These are phyloP conservation scores for Mesochorus sp. DNA, from an alignment of 2,888 invertebrate genomes.

Conservation along the genomic window DNA sequence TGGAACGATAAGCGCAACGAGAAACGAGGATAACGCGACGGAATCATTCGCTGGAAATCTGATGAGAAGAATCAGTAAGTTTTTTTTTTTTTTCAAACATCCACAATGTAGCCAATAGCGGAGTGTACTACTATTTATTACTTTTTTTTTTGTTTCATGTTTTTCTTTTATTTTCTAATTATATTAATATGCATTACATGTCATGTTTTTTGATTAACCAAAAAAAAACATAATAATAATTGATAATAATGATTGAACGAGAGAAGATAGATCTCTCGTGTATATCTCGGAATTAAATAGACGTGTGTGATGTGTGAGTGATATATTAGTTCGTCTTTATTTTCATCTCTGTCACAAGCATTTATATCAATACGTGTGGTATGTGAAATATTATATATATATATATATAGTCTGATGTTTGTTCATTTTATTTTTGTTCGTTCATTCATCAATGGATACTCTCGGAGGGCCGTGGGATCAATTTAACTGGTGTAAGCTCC, in stretches of 20 bases:
- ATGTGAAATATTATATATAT: constrained; percentile 39
- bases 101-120: constrained; percentile 41
- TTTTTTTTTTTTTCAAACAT: constrained; percentile 43
- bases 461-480: not conserved
- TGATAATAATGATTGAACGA: not conserved
- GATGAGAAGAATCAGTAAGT: constrained; percentile 95
- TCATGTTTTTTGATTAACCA: no score
- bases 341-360: constrained; percentile 50
- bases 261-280: constrained; percentile 43
- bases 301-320: constrained; percentile 55
- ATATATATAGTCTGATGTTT: constrained; percentile 51
- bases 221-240: not conserved
- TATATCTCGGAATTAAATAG: constrained; percentile 49
- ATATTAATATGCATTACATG: not conserved
- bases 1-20: constrained; percentile 70
- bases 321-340: constrained; percentile 28
- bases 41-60: constrained; percentile 88
- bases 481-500: constrained; percentile 3
- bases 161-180: not conserved
- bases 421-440: constrained; percentile 37
- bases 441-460: constrained; percentile 23
- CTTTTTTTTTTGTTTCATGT: constrained; percentile 12
- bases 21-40: constrained; percentile 61
- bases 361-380: constrained; percentile 43
- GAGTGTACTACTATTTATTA: constrained; percentile 37